Conservation (phyloP, 2,888 invertebrate species). For the Octodonta nipae region DNA sequence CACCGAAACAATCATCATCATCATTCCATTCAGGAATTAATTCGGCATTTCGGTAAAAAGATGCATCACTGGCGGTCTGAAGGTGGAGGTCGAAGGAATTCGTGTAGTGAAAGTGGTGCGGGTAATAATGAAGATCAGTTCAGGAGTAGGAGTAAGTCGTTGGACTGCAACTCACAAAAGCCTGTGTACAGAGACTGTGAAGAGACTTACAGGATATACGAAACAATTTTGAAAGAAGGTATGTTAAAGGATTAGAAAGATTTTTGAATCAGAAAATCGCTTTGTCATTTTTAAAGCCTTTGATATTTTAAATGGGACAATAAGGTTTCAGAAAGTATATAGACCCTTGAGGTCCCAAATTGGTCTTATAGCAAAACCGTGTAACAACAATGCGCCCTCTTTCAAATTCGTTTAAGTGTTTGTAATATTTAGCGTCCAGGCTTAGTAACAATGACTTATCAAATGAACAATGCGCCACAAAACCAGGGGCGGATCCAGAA, state of each 20-base stretch:
- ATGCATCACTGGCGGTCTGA: conserved; percentile 57
- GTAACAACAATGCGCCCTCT: too few species aligned
- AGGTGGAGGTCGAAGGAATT: conserved; percentile 25
- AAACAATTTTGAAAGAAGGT: conserved; percentile 65
- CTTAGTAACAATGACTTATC: too few species aligned
- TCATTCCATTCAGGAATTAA: conserved; percentile 63
- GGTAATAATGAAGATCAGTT: conserved; percentile 53
- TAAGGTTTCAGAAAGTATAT: too few species aligned
- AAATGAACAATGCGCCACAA: too few species aligned
- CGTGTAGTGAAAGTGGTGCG: conserved; percentile 40
- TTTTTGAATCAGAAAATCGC: too few species aligned
- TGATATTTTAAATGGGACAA: too few species aligned
- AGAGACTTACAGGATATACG: conserved; percentile 68
- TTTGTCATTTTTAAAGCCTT: too few species aligned
- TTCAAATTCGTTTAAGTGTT: too few species aligned
- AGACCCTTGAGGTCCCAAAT: too few species aligned
- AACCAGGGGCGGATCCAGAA: too few species aligned
- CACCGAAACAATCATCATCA: conserved; percentile 40
- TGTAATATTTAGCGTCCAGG: too few species aligned
- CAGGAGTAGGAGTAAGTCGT: conserved; percentile 62
- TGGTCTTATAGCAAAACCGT: too few species aligned
- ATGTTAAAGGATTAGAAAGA: conserved; percentile 8
- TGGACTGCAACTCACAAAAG: conserved; percentile 49
- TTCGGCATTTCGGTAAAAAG: conserved; percentile 62
- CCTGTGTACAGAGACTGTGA: conserved; percentile 51